phyloP scores from a whole-genome alignment of 2,113 vertebrate species.

The Choloepus hoffmanni region DNA sequence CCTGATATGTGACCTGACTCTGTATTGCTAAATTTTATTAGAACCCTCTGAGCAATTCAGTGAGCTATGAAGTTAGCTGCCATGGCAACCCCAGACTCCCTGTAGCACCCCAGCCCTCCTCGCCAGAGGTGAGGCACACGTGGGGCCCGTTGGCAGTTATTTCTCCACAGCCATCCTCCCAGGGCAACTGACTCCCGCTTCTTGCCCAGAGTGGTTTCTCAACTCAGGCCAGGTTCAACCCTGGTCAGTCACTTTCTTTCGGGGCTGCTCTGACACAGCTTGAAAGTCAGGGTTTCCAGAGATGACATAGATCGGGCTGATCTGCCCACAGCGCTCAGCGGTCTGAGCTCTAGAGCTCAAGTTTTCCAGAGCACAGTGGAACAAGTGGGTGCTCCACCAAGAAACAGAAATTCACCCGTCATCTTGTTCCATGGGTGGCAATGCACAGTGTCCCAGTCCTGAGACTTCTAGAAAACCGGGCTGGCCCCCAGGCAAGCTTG shows the following conservation, averaged over 20 bases:
- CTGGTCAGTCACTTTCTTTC: constrained; percentile 15
- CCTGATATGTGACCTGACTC: neutral
- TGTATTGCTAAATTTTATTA: neutral
- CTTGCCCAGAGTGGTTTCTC: neutral
- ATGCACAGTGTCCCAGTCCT: neutral
- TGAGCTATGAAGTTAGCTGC: neutral
- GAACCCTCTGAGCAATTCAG: neutral
- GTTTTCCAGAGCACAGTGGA: constrained; percentile 82
- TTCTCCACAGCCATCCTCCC: too few species aligned
- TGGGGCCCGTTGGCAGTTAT: accelerated
- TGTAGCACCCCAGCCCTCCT: too few species aligned
- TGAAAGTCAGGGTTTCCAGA: constrained; percentile 86
- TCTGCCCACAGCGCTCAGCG: constrained; percentile 75
- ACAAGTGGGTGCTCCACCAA: constrained; percentile 52
- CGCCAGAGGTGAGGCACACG: neutral
- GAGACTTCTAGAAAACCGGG: neutral
- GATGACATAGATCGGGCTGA: constrained; percentile 54
- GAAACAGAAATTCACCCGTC: constrained; percentile 74
- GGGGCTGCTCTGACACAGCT: neutral
- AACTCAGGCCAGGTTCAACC: neutral
- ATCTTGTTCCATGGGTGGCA: constrained; percentile 58
- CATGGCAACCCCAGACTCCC: too few species aligned
- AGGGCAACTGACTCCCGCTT: neutral
- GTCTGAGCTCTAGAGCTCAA: constrained; percentile 67
- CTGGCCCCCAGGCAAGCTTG: neutral